Conservation (phyloP, 2,113 vertebrate species). For the Hydrolagus affinis region DNA sequence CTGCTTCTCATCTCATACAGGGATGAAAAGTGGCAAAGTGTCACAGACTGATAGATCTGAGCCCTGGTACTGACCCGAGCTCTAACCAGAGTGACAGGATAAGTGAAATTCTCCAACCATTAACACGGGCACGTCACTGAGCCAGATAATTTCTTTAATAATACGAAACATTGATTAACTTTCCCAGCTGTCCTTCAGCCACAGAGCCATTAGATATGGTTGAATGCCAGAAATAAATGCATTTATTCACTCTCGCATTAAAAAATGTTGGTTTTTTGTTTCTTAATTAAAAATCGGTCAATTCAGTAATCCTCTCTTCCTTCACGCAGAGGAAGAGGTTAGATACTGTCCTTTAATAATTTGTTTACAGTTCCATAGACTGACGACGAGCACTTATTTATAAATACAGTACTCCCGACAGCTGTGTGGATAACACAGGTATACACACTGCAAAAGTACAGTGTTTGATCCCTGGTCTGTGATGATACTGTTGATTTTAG, state of each 20-base stretch:
- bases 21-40: background rate
- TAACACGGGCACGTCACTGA: background rate
- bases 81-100: background rate
- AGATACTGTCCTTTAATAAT: no score
- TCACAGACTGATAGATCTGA: background rate
- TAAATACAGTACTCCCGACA: no score
- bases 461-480: no score
- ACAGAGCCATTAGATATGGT: slow-evolving; percentile 8
- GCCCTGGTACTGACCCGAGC: background rate
- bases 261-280: background rate
- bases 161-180: slow-evolving; percentile 23
- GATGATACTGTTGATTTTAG: no score
- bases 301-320: background rate
- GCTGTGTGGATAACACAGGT: no score
- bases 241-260: background rate
- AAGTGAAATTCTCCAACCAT: slow-evolving; percentile 4
- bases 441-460: no score
- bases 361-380: no score
- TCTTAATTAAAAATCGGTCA: background rate
- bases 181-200: background rate
- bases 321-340: background rate
- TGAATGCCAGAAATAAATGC: background rate
- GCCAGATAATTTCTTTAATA: slow-evolving; percentile 5
- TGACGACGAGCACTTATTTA: no score
- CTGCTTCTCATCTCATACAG: no score